Conservation (phyloP, 2,888 invertebrate genomes). For the Elgonia sp. region DNA sequence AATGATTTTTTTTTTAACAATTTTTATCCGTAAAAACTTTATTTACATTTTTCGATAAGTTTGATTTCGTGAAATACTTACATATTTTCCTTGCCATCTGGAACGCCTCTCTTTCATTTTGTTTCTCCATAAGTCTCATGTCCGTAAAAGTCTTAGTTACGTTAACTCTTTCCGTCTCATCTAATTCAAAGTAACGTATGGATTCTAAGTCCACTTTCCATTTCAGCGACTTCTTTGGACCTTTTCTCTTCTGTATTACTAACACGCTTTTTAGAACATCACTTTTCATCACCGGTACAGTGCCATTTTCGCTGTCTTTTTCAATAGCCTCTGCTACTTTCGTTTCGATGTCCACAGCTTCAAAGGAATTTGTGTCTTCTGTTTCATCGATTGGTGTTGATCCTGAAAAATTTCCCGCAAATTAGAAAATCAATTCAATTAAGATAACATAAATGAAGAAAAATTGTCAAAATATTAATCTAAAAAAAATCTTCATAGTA, state of each 20-base stretch:
- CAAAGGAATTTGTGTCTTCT: conserved; percentile 83
- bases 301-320: conserved; percentile 79
- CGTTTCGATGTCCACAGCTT: conserved; percentile 79
- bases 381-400: conserved; percentile 84
- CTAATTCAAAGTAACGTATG: conserved; percentile 96
- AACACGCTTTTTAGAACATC: conserved; percentile 93
- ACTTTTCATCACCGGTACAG: conserved; percentile 51
- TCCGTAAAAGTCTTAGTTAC: conserved; percentile 96
- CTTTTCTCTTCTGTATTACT: conserved; percentile 91
- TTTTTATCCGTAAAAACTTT: no score
- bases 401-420: conserved; percentile 75
- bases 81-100: conserved; percentile 92
- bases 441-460: no score
- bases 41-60: no score
- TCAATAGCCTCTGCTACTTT: conserved; percentile 76
- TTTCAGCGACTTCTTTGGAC: conserved; percentile 93
- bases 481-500: no score
- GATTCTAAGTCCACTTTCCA: conserved; percentile 95
- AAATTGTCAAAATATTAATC: no score
- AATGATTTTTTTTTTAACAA: no score
- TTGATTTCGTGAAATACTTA: conserved; percentile 82
- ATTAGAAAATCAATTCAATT: no score
- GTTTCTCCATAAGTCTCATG: conserved; percentile 96
- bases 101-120: conserved; percentile 94
- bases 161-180: conserved; percentile 98